Evolutionary conservation across 1,140 invertebrate genomes (phyloP), one percentile per base, ranked within the genome.

Genomic region (Leptonema lineaticorne): DNA sequence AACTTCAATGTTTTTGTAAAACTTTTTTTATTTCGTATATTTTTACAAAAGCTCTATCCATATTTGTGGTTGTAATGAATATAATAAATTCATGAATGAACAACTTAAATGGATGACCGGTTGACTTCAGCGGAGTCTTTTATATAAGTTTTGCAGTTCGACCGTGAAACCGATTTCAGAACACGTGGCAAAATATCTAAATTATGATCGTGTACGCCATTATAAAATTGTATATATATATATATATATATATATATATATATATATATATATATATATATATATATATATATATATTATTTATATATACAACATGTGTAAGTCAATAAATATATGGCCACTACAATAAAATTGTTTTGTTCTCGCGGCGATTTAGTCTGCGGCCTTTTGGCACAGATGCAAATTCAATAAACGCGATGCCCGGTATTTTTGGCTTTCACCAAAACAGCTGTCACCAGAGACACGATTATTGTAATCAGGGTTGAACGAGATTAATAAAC

Each of bases 361-460:
- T 53, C 50, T 24, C 50, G 20, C 22, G 14, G 22, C 20, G 8
- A 57, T 18, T 29, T 22, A 62, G 67, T 46, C 33, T 45, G 57
- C 53, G 46, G 59, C 58, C 22, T 68, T 53, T 68, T 68, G 67
- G 67, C 67, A 68, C 57, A n/a, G 14, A 24, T 24, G 30, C 67
- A 62, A 63, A 33, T 46, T 33, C 41, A 26, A 62, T 62, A 68
- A 68, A 68, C 66, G 57, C 27, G 65, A 63, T 28, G 64, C 45
- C 30, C 16, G 67, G 59, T 71, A 71, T 71, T 71, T 69, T 57
- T 71, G 63, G 62, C 67, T 46, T 68, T 59, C 45, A 67, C 45
- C 56, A 62, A 57, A 67, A 69, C 70, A 71, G 70, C 70, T 71
- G 70, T 71, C 67, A 68, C 60, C n/a, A 37, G 20, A 66, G 67